phyloP scores from a whole-genome alignment of 2,113 vertebrate genomes.

The Antennarius striatus region DNA sequence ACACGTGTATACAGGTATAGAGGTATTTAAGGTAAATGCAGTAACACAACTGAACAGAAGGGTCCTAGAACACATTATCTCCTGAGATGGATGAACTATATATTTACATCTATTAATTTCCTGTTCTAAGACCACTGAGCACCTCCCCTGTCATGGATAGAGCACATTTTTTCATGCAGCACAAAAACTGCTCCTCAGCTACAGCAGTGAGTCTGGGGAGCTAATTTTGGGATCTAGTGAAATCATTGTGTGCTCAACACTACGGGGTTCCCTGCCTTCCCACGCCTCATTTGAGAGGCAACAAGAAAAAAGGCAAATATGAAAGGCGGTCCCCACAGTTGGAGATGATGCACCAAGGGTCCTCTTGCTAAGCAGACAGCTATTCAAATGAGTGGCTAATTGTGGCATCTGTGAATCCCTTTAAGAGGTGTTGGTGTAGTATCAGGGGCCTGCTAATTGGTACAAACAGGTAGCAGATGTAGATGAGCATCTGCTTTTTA shows the following conservation, averaged over 20 bases:
- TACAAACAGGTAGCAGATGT: constrained; percentile 82
- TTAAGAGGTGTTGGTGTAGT: constrained; percentile 76
- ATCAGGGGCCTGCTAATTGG: constrained; percentile 79
- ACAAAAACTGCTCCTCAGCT: constrained; percentile 1
- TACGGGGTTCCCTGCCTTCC: constrained; percentile 48
- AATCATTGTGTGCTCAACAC: constrained; percentile 58
- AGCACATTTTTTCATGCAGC: constrained; percentile 9
- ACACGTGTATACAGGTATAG: no score
- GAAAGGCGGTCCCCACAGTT: constrained; percentile 75
- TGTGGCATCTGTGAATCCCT: constrained; percentile 88
- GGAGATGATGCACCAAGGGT: constrained; percentile 81
- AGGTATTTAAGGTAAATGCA: no score
- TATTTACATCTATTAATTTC: no score
- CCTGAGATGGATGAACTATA: neutral
- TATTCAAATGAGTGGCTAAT: constrained; percentile 88
- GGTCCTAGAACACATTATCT: neutral
- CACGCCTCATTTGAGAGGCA: constrained; percentile 52
- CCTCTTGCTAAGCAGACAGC: constrained; percentile 83
- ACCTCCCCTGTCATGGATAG: neutral
- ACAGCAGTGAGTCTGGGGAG: constrained; percentile 28
- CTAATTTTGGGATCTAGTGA: constrained; percentile 42
- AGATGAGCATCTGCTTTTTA: constrained; percentile 77
- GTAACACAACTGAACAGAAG: neutral
- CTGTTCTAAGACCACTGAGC: neutral
- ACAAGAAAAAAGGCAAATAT: constrained; percentile 59